Evolutionary conservation across 2,113 vertebrate species (phyloP).

Genomic region (Alces alces): DNA sequence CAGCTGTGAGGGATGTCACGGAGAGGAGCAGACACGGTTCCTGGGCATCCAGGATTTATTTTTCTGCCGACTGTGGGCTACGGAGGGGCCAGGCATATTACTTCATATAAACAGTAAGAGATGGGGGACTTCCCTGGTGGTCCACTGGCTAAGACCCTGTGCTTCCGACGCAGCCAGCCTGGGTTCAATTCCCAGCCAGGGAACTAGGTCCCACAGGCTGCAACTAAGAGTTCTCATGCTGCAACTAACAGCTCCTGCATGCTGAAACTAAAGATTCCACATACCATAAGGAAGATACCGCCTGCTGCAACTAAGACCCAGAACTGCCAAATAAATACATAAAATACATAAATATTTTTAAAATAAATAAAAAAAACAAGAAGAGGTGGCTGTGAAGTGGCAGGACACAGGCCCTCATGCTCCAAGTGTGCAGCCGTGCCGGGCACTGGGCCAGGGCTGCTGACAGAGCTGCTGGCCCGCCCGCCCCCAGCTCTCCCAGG

Average conservation of each 20-base stretch:
- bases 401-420: not conserved
- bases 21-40: rapidly evolving
- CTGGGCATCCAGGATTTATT: not conserved
- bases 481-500: not conserved
- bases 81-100: not conserved
- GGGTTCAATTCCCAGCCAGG: not conserved
- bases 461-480: rapidly evolving
- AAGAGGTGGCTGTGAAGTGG: not conserved
- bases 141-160: not conserved
- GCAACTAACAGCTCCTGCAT: not conserved
- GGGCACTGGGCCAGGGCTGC: not conserved
- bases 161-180: not conserved
- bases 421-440: not conserved
- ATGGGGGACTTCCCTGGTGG: not conserved
- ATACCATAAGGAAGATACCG: not conserved
- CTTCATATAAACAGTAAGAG: not conserved
- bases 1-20: not conserved
- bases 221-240: not conserved
- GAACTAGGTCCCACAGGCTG: not conserved
- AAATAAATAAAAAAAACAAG: not conserved
- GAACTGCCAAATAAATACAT: not conserved
- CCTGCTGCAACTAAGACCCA: not conserved
- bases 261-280: not conserved
- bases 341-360: not conserved
- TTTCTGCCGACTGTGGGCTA: not conserved